phyloP scores from a whole-genome alignment of 1,140 invertebrate species.

The Pectinophora gossypiella region DNA sequence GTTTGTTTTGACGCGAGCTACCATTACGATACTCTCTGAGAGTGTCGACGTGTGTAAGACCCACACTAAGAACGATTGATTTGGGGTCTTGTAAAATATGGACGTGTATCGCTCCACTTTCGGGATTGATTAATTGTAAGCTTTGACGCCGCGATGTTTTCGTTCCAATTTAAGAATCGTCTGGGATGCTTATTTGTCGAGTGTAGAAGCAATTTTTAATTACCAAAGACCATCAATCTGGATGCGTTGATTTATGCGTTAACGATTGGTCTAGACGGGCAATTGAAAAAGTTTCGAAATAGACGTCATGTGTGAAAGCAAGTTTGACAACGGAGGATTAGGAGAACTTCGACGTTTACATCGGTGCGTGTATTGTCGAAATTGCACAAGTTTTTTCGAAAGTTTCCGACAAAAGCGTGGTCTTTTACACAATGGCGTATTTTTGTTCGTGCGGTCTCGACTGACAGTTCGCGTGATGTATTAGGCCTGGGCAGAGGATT shows the following conservation, averaged over 20 bases:
- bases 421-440: slow-evolving; percentile 64
- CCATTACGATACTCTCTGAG: slow-evolving; percentile 32
- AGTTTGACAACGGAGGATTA: slow-evolving; percentile 29
- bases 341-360: slow-evolving; percentile 21
- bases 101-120: slow-evolving; percentile 44
- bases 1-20: slow-evolving; percentile 64
- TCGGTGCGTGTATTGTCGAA: slow-evolving; percentile 53
- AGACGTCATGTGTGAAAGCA: slow-evolving; percentile 21
- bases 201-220: slow-evolving; percentile 44
- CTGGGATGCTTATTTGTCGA: slow-evolving; percentile 43
- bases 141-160: slow-evolving; percentile 34
- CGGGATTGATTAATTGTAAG: slow-evolving; percentile 68
- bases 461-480: slow-evolving; percentile 73
- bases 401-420: slow-evolving; percentile 57
- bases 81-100: slow-evolving; percentile 56
- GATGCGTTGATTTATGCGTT: slow-evolving; percentile 30
- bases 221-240: slow-evolving; percentile 38
- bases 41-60: slow-evolving; percentile 57
- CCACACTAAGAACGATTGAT: slow-evolving; percentile 71
- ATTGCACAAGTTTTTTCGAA: slow-evolving; percentile 69
- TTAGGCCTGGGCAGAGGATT: slow-evolving; percentile 62
- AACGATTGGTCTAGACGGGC: slow-evolving; percentile 18
- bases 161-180: slow-evolving; percentile 51
- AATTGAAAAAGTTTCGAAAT: slow-evolving; percentile 17
- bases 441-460: slow-evolving; percentile 70